A percentile compares a stretch with the other conserved stretches of the same genome.
These are phyloP conservation scores for Heliothis peltigera DNA, from an alignment of 2,888 invertebrate genomes.

Conservation along the genomic window DNA sequence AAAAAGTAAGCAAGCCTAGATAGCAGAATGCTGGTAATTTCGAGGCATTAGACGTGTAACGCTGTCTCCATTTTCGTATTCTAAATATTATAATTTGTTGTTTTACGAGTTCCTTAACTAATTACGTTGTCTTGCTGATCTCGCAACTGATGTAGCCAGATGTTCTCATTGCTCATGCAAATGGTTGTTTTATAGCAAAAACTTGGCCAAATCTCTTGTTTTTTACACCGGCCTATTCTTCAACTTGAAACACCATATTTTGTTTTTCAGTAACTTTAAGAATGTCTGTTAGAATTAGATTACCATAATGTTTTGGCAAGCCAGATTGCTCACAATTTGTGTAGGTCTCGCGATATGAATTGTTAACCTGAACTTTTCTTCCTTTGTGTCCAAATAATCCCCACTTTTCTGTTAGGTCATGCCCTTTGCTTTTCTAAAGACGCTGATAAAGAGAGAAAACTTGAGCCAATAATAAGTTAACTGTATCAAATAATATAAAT, in stretches of 20 bases:
- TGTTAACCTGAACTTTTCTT: background rate
- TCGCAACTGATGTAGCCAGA: constrained; percentile 70
- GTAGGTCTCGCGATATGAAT: too few species aligned
- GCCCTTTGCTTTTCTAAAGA: too few species aligned
- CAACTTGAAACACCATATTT: constrained; percentile 44
- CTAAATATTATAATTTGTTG: constrained; percentile 49
- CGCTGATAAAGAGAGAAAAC: too few species aligned
- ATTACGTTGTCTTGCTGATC: constrained; percentile 68
- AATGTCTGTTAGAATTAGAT: constrained; percentile 30
- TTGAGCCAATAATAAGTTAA: too few species aligned
- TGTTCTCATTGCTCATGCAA: constrained; percentile 80
- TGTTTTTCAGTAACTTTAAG: constrained; percentile 42
- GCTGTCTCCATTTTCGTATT: background rate
- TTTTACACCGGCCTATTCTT: constrained; percentile 67
- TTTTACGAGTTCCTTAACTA: constrained; percentile 67
- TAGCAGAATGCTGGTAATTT: too few species aligned
- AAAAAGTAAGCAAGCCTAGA: too few species aligned
- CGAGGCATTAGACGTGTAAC: too few species aligned
- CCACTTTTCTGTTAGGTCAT: too few species aligned
- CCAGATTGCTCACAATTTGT: background rate
- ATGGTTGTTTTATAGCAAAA: constrained; percentile 80
- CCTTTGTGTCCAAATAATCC: too few species aligned
- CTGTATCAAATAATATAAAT: too few species aligned
- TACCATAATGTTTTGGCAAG: constrained; percentile 12
- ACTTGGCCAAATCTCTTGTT: constrained; percentile 67